phyloP scores from a whole-genome alignment of 2,797 vertebrate genomes.

The Miichthys miiuy region DNA sequence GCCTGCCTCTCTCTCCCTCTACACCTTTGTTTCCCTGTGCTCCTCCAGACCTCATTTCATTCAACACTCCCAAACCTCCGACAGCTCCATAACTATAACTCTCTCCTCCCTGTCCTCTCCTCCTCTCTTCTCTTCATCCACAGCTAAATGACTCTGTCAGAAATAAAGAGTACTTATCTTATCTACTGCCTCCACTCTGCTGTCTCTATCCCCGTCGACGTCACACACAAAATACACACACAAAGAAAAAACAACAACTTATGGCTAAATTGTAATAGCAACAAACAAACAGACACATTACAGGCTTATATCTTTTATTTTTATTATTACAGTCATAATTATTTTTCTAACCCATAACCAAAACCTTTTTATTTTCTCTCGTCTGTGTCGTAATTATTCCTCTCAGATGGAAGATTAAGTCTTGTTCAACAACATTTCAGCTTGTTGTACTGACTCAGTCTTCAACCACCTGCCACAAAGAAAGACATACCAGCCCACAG shows the following conservation, averaged over 20 bases:
- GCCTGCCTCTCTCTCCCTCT: conserved; percentile 49
- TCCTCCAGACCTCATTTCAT: conserved; percentile 78
- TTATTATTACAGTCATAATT: conserved; percentile 6
- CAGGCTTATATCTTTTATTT: conserved; percentile 16
- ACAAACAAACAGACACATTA: conserved; percentile 16
- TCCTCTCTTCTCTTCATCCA: conserved; percentile 79
- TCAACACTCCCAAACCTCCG: conserved; percentile 76
- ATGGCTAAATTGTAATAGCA: conserved; percentile 3
- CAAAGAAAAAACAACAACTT: conserved; percentile 1
- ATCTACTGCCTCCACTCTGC: conserved; percentile 78
- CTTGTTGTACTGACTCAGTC: conserved; percentile 30
- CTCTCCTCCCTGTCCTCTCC: conserved; percentile 72
- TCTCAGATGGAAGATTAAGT: conserved; percentile 24
- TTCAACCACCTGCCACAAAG: conserved; percentile 46
- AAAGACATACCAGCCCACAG: conserved; percentile 48
- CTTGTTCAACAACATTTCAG: conserved; percentile 32
- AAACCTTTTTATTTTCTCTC: conserved; percentile 18
- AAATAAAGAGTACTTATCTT: conserved; percentile 86
- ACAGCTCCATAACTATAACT: conserved; percentile 86
- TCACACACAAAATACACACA: conserved; percentile 51
- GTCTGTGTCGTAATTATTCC: conserved; percentile 25
- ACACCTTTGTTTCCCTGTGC: conserved; percentile 74
- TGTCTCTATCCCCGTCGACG: conserved; percentile 57
- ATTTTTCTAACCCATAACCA: conserved; percentile 12
- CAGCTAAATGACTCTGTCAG: conserved; percentile 86